Percentiles rank a stretch among this genome's conserved stretches.
phyloP scores from a whole-genome alignment of 1,140 invertebrate species.

The Sesamia nonagrioides region DNA sequence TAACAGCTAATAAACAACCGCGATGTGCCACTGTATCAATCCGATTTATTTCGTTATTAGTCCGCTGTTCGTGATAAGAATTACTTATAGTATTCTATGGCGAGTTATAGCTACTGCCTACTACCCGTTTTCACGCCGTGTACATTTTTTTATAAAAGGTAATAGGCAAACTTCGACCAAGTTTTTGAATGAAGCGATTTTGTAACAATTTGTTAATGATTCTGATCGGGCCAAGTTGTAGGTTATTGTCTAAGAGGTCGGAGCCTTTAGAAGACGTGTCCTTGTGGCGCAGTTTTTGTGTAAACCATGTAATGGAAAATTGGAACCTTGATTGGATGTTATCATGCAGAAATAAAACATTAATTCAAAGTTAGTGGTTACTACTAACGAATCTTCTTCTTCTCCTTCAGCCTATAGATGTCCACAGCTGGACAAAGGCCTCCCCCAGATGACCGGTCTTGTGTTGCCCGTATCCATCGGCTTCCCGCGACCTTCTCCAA shows the following conservation, averaged over 20 bases:
- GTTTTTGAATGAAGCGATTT: constrained; percentile 41
- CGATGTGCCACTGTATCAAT: constrained; percentile 49
- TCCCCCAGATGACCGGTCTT: too few species aligned
- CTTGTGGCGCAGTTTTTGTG: neutral
- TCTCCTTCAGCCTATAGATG: too few species aligned
- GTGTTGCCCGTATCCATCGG: too few species aligned
- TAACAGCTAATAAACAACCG: constrained; percentile 49
- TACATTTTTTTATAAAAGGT: constrained; percentile 26
- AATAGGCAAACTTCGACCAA: constrained; percentile 30
- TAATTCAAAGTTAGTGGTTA: neutral
- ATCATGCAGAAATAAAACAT: neutral
- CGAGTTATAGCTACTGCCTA: constrained; percentile 2
- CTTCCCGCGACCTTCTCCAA: too few species aligned
- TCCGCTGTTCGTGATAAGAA: constrained; percentile 46
- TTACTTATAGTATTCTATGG: constrained; percentile 38
- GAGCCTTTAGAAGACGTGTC: constrained; percentile 5
- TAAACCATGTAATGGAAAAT: neutral
- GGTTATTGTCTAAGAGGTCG: neutral
- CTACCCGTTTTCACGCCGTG: neutral
- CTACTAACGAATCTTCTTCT: too few species aligned
- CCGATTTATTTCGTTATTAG: constrained; percentile 53
- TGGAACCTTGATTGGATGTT: too few species aligned
- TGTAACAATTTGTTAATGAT: constrained; percentile 46
- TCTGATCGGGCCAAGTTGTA: constrained; percentile 27
- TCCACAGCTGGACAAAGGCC: too few species aligned